phyloP scores from a whole-genome alignment of 2,113 vertebrate species.

The Solenodon paradoxus region DNA sequence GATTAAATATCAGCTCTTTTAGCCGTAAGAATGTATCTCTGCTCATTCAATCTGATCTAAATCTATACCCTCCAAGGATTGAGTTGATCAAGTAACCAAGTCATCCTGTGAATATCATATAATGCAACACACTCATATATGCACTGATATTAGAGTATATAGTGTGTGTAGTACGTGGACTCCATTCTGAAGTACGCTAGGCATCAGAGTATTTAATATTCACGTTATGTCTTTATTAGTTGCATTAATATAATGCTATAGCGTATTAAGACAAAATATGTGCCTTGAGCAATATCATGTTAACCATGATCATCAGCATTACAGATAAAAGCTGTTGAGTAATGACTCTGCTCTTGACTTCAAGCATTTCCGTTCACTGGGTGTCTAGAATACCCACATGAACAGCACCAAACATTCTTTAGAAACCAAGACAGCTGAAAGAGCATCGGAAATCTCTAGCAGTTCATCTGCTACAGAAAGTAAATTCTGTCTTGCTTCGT shows the following conservation, averaged over 20 bases:
- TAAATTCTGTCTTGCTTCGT: not conserved
- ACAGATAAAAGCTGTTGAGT: not conserved
- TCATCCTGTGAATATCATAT: not conserved
- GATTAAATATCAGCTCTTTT: not conserved
- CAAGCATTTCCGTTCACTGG: not conserved
- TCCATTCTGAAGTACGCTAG: not conserved
- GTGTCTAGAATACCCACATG: not conserved
- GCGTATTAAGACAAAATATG: not conserved
- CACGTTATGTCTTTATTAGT: accelerated
- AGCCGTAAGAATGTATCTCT: not conserved
- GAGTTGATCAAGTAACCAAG: not conserved
- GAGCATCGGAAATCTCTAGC: not conserved
- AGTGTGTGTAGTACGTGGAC: not conserved
- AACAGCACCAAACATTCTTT: not conserved
- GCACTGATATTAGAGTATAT: not conserved
- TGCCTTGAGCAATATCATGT: not conserved
- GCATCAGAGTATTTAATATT: not conserved
- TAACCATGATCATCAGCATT: accelerated
- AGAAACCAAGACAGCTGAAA: not conserved
- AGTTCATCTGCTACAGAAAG: not conserved
- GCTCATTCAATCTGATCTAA: not conserved
- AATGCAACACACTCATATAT: not conserved
- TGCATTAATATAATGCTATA: not conserved
- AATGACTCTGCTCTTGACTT: not conserved
- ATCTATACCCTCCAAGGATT: not conserved